Base-by-base conservation (phyloP, 2,113 vertebrate genomes). In the Bubo bubo region DNA sequence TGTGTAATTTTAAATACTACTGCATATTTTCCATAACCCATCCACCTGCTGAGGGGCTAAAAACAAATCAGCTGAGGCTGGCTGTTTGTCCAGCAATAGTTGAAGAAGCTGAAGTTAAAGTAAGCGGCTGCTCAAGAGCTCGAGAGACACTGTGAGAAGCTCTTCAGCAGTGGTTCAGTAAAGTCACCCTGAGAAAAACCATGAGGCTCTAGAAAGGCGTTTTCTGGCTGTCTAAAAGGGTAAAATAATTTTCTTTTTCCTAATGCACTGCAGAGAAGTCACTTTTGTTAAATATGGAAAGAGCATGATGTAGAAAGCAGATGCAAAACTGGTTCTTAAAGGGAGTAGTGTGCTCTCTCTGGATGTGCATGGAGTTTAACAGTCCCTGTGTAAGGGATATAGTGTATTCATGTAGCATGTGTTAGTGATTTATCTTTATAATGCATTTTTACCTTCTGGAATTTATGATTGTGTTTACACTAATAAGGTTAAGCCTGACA, bases 301-400 rank as follows among this genome's bases (percentile, higher is more conserved):
- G 24, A 67, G 60, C 26, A 43, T 41, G 9, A 60, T 4, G 8
- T 10, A 53, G 39, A 82, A 96, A 82, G 10, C 9, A 66, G 94
- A 58, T 19, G 12, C 3, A 67, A 75, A 41, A 13, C 14, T 52
- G 15, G 2, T 70, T 73, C n/a, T 86, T 64, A 64, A 28, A 71
- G 32, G 12, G 24, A 37, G 8, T 43, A 55, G 9, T 27, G 39
- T 62, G 3, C 9, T 52, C 8, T 35, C 12, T 76, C 18, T 71
- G 27, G 56, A 59, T 20, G 10, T 9, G 5, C 6, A 13, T 30
- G 37, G 20, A 75, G 4, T 8, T 82, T 79, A 88, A 53, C 8
- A 22, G 6, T 50, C 3, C 7, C 19, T 45, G 7, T 43, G 24
- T n/a, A 70, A 62, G 14, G 1, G 1, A 34, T 1, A 75, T 12